These are phyloP conservation scores for Chelon auratus DNA, from an alignment of 2,797 vertebrate genomes.

Conservation along the genomic window DNA sequence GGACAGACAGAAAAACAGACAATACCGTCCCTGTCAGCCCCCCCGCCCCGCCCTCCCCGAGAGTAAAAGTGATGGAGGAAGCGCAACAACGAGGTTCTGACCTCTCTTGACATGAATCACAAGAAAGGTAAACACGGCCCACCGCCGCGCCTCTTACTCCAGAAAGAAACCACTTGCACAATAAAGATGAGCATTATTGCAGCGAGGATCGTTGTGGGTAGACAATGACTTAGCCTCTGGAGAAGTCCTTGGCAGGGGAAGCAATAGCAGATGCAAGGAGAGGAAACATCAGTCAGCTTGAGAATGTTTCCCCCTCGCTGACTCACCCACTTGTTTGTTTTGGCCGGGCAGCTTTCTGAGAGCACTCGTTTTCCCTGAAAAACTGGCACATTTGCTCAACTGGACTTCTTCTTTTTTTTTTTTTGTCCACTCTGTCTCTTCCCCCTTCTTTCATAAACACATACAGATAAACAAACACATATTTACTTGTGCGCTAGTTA, in stretches of 20 bases:
- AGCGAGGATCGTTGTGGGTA: slow-evolving; percentile 52
- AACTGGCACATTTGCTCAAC: slow-evolving; percentile 22
- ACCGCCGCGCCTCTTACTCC: background rate
- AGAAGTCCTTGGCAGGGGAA: slow-evolving; percentile 60
- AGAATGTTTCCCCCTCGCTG: slow-evolving; percentile 70
- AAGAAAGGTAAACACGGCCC: slow-evolving; percentile 43
- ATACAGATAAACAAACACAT: slow-evolving; percentile 42
- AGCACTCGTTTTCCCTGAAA: slow-evolving; percentile 37
- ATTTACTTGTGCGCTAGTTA: slow-evolving; percentile 48
- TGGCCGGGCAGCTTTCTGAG: slow-evolving; percentile 56
- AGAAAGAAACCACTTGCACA: slow-evolving; percentile 18
- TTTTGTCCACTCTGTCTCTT: slow-evolving; percentile 15
- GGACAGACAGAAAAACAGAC: slow-evolving; percentile 42
- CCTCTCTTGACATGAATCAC: slow-evolving; percentile 53
- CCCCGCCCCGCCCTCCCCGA: background rate
- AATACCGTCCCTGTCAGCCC: slow-evolving; percentile 30
- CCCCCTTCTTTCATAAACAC: slow-evolving; percentile 35
- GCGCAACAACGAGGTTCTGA: slow-evolving; percentile 40
- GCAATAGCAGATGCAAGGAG: slow-evolving; percentile 70
- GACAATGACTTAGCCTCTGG: slow-evolving; percentile 56
- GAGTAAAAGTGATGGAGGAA: slow-evolving; percentile 64
- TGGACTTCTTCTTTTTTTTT: background rate
- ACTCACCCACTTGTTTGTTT: slow-evolving; percentile 76
- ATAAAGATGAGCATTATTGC: slow-evolving; percentile 44
- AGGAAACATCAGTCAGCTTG: slow-evolving; percentile 78